Percentiles rank a stretch among this genome's conserved stretches.
Conservation (phyloP, 2,113 vertebrate genomes). For the Pachycephala philippinensis region DNA sequence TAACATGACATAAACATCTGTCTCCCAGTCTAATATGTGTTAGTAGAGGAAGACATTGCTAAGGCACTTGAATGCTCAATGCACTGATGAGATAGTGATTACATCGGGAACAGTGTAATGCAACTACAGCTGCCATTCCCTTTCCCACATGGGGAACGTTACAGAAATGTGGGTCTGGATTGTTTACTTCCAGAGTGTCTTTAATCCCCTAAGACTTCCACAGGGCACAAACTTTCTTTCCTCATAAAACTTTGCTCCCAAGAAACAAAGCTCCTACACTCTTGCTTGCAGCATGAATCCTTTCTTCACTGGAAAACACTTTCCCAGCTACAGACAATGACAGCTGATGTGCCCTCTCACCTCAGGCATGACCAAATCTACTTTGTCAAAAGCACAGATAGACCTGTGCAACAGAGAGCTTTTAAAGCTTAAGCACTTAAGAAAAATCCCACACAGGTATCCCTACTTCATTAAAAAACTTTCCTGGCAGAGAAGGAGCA, state of each 20-base stretch:
- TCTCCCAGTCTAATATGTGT: conserved; percentile 52
- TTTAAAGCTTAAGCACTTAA: background rate
- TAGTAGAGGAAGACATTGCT: conserved; percentile 58
- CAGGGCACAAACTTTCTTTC: background rate
- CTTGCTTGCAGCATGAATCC: background rate
- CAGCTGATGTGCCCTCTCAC: background rate
- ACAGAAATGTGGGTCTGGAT: background rate
- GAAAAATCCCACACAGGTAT: background rate
- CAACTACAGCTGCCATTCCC: conserved; percentile 23
- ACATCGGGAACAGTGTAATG: background rate
- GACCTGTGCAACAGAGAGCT: background rate
- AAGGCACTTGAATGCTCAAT: conserved; percentile 55
- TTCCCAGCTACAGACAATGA: background rate
- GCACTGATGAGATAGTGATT: conserved; percentile 57
- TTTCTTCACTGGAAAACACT: background rate
- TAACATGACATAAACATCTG: conserved; percentile 64
- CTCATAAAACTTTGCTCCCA: background rate
- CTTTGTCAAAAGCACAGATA: background rate
- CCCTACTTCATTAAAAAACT: background rate
- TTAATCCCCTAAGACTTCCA: background rate
- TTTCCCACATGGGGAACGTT: background rate
- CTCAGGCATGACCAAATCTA: background rate
- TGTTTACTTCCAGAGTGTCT: conserved; percentile 11
- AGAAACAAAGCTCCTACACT: background rate
- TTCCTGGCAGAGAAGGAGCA: background rate